phyloP scores from a whole-genome alignment of 30 jellyfish, hydroid and myxozoan genomes.

The Chrysaora quinquecirrha region DNA sequence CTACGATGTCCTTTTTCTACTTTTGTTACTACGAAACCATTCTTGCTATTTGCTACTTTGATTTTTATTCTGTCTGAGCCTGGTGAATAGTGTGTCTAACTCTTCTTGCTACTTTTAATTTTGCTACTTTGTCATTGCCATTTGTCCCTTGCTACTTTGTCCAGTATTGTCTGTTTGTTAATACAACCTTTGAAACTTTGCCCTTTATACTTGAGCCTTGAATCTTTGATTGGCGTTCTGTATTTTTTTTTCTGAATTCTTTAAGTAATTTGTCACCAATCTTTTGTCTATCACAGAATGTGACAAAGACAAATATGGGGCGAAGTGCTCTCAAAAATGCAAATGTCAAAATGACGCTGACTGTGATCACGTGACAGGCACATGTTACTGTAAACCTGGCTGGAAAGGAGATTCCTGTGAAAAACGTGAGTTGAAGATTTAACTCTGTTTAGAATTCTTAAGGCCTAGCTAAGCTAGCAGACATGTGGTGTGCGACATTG shows the following conservation, averaged over 20 bases:
- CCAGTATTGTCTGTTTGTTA: not conserved
- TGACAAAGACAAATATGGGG: not conserved
- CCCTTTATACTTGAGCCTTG: not conserved
- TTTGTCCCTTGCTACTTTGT: too few species aligned
- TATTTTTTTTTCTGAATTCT: not conserved
- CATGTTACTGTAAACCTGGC: slow-evolving; percentile 13
- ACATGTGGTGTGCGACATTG: too few species aligned
- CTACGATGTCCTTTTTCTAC: too few species aligned
- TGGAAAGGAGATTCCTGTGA: slow-evolving; percentile 2
- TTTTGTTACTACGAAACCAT: too few species aligned
- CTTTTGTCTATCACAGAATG: not conserved
- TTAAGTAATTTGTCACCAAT: not conserved
- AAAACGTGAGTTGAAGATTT: not conserved
- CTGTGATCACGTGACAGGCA: slow-evolving; percentile 28
- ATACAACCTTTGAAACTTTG: not conserved
- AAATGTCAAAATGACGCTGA: not conserved
- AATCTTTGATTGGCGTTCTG: not conserved
- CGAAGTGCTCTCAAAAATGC: slow-evolving; percentile 1
- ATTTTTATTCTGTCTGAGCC: too few species aligned
- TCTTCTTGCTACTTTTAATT: too few species aligned
- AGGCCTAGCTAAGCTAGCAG: too few species aligned
- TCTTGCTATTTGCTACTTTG: too few species aligned
- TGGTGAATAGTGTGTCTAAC: too few species aligned
- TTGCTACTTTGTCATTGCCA: too few species aligned
- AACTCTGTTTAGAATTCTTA: too few species aligned